Conservation (phyloP, 2,888 invertebrate genomes). For the Caenorhabditis doughertyi region DNA sequence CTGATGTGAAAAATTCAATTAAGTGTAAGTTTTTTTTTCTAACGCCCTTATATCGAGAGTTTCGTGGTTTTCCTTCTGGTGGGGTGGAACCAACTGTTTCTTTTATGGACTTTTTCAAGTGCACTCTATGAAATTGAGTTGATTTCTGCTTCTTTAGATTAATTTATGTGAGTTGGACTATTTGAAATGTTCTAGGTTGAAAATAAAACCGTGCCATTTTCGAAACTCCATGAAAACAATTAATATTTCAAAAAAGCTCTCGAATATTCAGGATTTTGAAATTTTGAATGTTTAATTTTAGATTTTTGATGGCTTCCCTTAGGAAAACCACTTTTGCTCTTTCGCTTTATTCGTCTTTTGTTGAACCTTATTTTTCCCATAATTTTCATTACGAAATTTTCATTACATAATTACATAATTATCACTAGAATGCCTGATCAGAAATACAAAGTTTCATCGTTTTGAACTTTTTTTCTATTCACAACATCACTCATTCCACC, state of each 20-base stretch:
- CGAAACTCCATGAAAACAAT: constrained; percentile 31
- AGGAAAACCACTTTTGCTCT: background rate
- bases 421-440: background rate
- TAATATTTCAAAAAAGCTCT: constrained; percentile 19
- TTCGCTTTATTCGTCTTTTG: background rate
- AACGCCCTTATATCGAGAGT: too few relatives aligned
- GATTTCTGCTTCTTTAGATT: too few relatives aligned
- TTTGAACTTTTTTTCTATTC: background rate
- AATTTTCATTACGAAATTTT: background rate
- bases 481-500: constrained; percentile 35
- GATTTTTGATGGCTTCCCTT: constrained; percentile 1
- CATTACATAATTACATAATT: background rate
- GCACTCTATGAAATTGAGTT: too few relatives aligned
- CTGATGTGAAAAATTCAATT: constrained; percentile 17
- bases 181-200: too few relatives aligned
- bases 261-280: constrained; percentile 6
- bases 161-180: too few relatives aligned
- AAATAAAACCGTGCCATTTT: too few relatives aligned
- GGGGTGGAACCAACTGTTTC: too few relatives aligned
- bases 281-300: background rate
- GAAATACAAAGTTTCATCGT: background rate
- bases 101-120: too few relatives aligned
- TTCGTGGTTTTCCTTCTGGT: too few relatives aligned
- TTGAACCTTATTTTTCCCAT: background rate
- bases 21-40: constrained; percentile 25